Evolutionary conservation across 2,113 vertebrate species (phyloP), one percentile per base, ranked within the genome.

Genomic region (Miniopterus natalensis): DNA sequence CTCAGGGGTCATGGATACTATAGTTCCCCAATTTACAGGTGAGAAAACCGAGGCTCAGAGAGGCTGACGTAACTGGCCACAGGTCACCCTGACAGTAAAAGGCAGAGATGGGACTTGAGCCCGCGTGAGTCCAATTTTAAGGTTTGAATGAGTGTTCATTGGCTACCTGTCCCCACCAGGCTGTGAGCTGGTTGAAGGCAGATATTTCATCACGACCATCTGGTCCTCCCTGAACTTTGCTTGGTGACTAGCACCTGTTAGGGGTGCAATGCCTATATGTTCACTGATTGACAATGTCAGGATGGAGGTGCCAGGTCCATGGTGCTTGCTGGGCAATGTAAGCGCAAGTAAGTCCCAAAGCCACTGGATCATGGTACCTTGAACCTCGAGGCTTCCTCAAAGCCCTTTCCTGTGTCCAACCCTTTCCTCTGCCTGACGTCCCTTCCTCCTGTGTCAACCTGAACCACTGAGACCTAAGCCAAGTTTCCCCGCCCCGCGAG

Each of bases 241-340:
- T 88, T 18, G 1, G 65, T 2, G 40, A 66, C 23, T 9, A 17
- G 11, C 75, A 31, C 0, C 1, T 8, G 31, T 51, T 45, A 66
- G 23, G 42, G 15, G 21, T 42, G 25, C 3, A 1, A 0, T 36
- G 4, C 47, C 25, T 25, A 15, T 2, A 31, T 65, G 55, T 49
- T 45, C 47, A 73, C 6, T 12, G 61, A 36, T 42, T 8, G 42
- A 12, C 66, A 53, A 20, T 5, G 23, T 57, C 66, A 31, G 13
- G 29, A 15, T 1, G 0, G 42, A 77, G 36, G 70, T 31, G 9
- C 83, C 53, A 17, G 5, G 40, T 8, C 6, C n/a, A 8, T 42
- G 1, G 0, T 0, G 49, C 27, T 65, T 5, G 17, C 51, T 27
- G 12, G 4, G n/a, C 53, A 57, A 55, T 57, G 20, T 21, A 40